Evolutionary conservation across 2,888 invertebrate species (phyloP), one percentile per base, ranked within the genome.

Genomic region (Drosophila leonis): DNA sequence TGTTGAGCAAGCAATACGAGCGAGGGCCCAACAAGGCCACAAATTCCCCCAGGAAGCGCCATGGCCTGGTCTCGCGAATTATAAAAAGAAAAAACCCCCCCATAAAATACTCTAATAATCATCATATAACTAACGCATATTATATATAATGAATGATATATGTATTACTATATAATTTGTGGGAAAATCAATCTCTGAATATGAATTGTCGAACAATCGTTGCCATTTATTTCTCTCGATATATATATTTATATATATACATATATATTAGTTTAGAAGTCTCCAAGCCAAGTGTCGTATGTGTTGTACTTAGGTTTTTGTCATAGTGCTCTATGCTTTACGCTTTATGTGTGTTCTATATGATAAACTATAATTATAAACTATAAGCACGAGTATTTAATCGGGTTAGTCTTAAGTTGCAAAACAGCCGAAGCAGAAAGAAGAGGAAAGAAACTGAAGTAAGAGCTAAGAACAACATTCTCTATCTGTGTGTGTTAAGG

Each of bases 121-220:
- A 44, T 59, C 64, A 44, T 59, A 51, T 52, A 62, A 73, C 44
- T 57, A 42, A 71, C 51, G 69, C 55, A 65, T 52, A 63, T 13
- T 56, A 60, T 63, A 63, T 48, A 55, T 46, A 65, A 56, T 31
- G 29, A 65, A 56, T 31, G 29, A 31, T 41, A 41, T 48, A 57
- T 44, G 44, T 60, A 56, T 48, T 75, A 76, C 15, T 46, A 60
- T 72, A 77, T 80, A 65, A 74, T 89, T 87, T 77, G 71, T 69
- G 82, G 74, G 78, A 72, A 68, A 72, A 69, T 69, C 73, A 81
- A 82, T 78, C 81, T 78, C 81, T 64, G 74, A 80, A 78, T 90
- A 91, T 91, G 91, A 92, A 91, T 91, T 91, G 92, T 91, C 88
- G 91, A 92, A 91, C 91, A 91, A 91, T 91, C 91, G 89, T 86